Percentiles rank a stretch among this genome's conserved stretches.
Conservation (phyloP, 2,888 invertebrate genomes). For the Brachyptera putata region DNA sequence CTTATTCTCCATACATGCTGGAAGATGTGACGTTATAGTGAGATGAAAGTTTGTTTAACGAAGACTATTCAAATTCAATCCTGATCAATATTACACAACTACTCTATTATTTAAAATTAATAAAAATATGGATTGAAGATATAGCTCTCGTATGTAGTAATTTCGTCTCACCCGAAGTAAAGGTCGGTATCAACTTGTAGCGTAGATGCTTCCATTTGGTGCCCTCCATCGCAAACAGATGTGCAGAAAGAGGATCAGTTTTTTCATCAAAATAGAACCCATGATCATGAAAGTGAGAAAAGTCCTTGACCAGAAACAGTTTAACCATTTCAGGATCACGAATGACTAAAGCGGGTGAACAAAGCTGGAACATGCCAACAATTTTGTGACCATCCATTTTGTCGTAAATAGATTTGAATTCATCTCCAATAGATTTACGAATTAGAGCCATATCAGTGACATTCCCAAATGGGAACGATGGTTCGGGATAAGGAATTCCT, state of each 20-base stretch:
- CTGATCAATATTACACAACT: too few species aligned
- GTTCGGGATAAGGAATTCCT: slow-evolving; percentile 34
- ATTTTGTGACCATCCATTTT: slow-evolving; percentile 31
- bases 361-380: slow-evolving; percentile 23
- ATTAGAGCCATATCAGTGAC: slow-evolving; percentile 52
- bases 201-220: slow-evolving; percentile 60
- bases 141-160: too few species aligned
- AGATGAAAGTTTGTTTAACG: too few species aligned
- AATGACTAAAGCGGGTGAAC: slow-evolving; percentile 55
- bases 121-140: too few species aligned
- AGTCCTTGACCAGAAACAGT: slow-evolving; percentile 57
- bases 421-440: slow-evolving; percentile 57
- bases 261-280: slow-evolving; percentile 58
- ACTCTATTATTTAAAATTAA: too few species aligned
- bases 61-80: too few species aligned
- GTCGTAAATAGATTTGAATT: slow-evolving; percentile 55
- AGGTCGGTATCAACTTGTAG: slow-evolving; percentile 60
- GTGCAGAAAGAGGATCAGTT: slow-evolving; percentile 56
- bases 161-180: slow-evolving; percentile 63
- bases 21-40: too few species aligned
- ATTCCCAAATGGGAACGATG: slow-evolving; percentile 59
- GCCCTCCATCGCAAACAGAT: slow-evolving; percentile 55
- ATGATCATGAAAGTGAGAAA: slow-evolving; percentile 60
- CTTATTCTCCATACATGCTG: too few species aligned
- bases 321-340: slow-evolving; percentile 57